These are phyloP conservation scores for Dermolepida albohirtum DNA, from an alignment of 2,888 invertebrate species.

Conservation along the genomic window DNA sequence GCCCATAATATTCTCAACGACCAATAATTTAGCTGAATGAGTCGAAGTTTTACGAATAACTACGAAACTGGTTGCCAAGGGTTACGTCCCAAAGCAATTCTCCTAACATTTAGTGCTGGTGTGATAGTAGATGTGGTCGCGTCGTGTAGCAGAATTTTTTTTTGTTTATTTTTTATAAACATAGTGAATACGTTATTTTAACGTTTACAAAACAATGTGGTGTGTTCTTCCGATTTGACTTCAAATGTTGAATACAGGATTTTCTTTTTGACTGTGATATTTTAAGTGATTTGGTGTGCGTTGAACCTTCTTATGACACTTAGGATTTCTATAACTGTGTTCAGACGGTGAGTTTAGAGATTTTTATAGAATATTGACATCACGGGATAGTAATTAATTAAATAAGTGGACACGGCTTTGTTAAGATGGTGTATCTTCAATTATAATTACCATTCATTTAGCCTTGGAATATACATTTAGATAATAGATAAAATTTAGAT, in stretches of 20 bases:
- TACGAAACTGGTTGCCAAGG: conserved; percentile 64
- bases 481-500: no score
- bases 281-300: no score
- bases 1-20: conserved; percentile 40
- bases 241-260: background rate
- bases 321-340: no score
- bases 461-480: no score
- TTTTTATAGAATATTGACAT: no score
- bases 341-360: no score
- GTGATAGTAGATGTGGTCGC: conserved; percentile 62
- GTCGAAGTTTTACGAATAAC: conserved; percentile 55
- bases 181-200: conserved; percentile 44
- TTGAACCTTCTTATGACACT: no score
- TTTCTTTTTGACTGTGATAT: no score
- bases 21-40: conserved; percentile 53
- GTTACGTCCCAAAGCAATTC: conserved; percentile 62
- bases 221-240: conserved; percentile 1
- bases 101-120: conserved; percentile 64
- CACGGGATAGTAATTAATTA: no score
- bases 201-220: conserved; percentile 25
- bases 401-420: no score
- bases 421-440: no score
- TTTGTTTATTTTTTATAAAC: conserved; percentile 39
- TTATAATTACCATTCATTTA: no score
- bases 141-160: conserved; percentile 54